Conservation (phyloP, 1,140 invertebrate genomes). For the Cydia fagiglandana region DNA sequence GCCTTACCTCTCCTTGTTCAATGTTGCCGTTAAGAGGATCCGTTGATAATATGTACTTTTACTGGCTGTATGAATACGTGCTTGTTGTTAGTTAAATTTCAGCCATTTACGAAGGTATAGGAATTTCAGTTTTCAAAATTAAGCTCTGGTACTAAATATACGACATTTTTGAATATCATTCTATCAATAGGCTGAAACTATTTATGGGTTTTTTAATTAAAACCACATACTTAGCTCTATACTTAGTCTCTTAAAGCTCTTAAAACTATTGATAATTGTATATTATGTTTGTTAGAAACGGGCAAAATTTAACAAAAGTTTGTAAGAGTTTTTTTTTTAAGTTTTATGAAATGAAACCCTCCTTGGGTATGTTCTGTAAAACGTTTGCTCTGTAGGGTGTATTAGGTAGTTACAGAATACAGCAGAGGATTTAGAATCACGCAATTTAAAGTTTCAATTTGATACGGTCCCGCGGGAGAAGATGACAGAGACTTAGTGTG, state of each 20-base stretch:
- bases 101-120: neutral
- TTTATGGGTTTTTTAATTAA: no score
- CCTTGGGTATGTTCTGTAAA: neutral
- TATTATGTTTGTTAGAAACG: no score
- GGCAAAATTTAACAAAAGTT: no score
- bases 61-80: constrained; percentile 12
- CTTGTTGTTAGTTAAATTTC: constrained; percentile 17
- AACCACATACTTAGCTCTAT: no score
- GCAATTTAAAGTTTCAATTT: constrained; percentile 36
- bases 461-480: constrained; percentile 39
- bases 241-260: no score
- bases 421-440: constrained; percentile 18
- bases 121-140: neutral
- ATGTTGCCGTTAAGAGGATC: constrained; percentile 23
- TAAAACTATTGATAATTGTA: no score
- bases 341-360: no score
- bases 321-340: no score
- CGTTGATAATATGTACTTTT: constrained; percentile 23
- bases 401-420: neutral
- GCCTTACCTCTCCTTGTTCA: constrained; percentile 34
- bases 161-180: no score
- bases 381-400: neutral
- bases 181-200: no score
- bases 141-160: neutral
- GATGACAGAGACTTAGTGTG: constrained; percentile 40